These are phyloP conservation scores for Phoenicopterus ruber DNA, from an alignment of 2,113 vertebrate species.

Conservation along the genomic window DNA sequence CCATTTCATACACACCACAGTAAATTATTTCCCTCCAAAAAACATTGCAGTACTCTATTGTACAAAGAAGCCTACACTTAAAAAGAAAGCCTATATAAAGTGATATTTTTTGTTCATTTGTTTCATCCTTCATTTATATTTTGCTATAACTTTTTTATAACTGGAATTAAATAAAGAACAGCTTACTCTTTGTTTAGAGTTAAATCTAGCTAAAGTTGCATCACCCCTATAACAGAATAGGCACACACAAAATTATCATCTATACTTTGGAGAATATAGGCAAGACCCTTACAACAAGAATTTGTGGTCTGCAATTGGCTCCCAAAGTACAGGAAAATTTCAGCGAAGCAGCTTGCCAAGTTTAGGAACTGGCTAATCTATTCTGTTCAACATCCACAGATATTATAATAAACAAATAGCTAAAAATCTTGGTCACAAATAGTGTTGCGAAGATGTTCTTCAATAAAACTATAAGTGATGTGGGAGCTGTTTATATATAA, in stretches of 20 bases:
- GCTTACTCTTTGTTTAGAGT: neutral
- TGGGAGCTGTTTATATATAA: conserved; percentile 2
- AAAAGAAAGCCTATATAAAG: neutral
- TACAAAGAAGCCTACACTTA: conserved; percentile 52
- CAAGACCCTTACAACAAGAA: neutral
- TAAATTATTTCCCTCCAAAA: conserved; percentile 69
- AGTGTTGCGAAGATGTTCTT: neutral
- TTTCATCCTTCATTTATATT: neutral
- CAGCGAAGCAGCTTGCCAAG: neutral
- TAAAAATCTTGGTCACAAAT: neutral
- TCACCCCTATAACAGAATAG: neutral
- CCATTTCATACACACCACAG: conserved; percentile 73
- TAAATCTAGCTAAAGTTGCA: neutral
- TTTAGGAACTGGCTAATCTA: neutral
- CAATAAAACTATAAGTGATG: neutral
- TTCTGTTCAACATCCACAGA: neutral
- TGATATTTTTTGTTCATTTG: neutral
- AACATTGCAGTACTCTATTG: conserved; percentile 24
- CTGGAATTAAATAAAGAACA: neutral
- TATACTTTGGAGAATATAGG: neutral
- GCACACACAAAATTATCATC: neutral
- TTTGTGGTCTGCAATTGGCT: neutral
- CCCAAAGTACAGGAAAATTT: neutral
- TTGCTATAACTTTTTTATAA: neutral
- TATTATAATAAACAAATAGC: neutral